Evolutionary conservation across 2,113 vertebrate genomes (phyloP).

Genomic region (Campylorhamphus procurvoides): DNA sequence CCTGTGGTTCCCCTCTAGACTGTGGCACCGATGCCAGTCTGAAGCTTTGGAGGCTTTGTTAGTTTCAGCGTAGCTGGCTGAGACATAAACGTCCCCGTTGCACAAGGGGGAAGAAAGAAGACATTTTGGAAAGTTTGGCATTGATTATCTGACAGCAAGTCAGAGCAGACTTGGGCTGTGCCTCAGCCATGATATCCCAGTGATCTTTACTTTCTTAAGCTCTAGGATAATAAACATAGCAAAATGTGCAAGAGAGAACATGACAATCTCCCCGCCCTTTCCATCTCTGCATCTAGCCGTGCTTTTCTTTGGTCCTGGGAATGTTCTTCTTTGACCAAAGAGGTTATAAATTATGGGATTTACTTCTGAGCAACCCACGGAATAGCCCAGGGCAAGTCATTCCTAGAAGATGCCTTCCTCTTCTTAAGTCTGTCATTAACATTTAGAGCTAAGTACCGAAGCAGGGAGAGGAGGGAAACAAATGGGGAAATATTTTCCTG

Average conservation of each 20-base stretch:
- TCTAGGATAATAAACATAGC: not conserved
- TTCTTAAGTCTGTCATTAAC: not conserved
- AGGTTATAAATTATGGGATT: not conserved
- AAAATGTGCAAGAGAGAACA: not conserved
- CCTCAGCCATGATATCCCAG: not conserved
- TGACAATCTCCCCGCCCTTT: not conserved
- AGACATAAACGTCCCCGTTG: not conserved
- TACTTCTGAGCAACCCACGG: not conserved
- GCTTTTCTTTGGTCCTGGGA: not conserved
- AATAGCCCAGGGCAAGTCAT: not conserved
- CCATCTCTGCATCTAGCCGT: not conserved
- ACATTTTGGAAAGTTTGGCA: not conserved
- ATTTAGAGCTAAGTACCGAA: not conserved
- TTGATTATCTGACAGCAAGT: not conserved
- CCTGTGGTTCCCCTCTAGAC: not conserved
- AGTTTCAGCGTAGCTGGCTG: not conserved
- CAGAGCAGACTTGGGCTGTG: not conserved
- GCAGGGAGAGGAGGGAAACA: not conserved
- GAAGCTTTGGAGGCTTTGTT: not conserved
- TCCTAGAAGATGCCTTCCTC: not conserved
- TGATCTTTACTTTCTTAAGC: not conserved
- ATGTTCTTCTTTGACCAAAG: not conserved
- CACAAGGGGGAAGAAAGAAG: not conserved
- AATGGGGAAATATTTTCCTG: slow-evolving; percentile 21
- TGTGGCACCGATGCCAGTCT: not conserved